Evolutionary conservation across 2,797 vertebrate genomes (phyloP), one percentile per base, ranked within the genome.

Genomic region (Danio jaintianensis): DNA sequence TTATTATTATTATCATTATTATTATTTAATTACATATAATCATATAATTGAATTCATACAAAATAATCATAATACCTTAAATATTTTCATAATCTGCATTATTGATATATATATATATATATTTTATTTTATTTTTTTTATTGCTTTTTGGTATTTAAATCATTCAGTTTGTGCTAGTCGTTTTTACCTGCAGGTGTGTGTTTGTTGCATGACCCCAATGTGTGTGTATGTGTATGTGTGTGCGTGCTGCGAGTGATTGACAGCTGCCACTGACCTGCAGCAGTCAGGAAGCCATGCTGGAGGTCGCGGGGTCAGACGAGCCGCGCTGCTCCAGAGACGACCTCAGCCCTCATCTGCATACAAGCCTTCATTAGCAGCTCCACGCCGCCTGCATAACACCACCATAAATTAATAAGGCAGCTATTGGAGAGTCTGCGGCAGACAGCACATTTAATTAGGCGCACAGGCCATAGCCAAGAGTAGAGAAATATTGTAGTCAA

Each of bases 301-400:
- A 92, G 93, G 91, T 91, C 87, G 75, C 75, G 84, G 87, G 93
- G 94, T 95, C 92, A 88, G 53, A 77, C 48, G 81, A 64, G 63
- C 64, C 62, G 73, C 89, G 93, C 91, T 92, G 90, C 91, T 90
- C 89, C 89, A 89, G 93, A 93, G 91, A 90, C 83, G 90, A 94
- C 93, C 93, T 93, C 88, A 87, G 92, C 72, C 92, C 91, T 94
- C 90, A 94, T 94, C 93, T 94, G 92, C 93, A 94, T 94, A 92
- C 91, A 89, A 92, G 70, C 90, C 91, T 94, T 94, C 93, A 94
- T 94, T 95, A 94, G 94, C 86, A 64, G 85, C 88, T 88, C 89
- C 88, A 91, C 89, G 90, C 88, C 90, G 89, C 91, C 90, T 93
- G 91, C 91, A 93, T 93, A 94, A 93, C 92, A 93, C 91, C 91